Base-by-base conservation (phyloP, 2,797 vertebrate genomes). In the Crypturellus tataupa region DNA sequence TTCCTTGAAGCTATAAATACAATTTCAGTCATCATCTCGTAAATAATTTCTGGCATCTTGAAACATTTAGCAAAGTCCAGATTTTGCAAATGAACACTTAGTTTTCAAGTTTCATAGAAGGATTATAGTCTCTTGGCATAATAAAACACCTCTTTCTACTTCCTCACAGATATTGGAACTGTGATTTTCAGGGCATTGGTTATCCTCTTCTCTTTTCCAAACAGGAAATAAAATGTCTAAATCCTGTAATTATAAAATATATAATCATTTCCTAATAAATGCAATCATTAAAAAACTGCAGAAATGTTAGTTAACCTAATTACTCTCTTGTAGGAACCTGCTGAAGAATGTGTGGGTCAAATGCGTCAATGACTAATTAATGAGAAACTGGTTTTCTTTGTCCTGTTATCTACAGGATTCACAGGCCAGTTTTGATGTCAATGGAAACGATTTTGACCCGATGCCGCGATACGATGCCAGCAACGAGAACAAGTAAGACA, bases 401-500 rank as follows among this genome's bases (percentile, higher is more conserved):
- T 95, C 81, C 42, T 96, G 81, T 97, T 95, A 95, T 56, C 85
- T 98, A 75, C 96, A 99, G 99, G 99, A 99, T 97, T 98, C 98
- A 4, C 98, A 99, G 89, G 99, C 99, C 92, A 99, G 99, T 98
- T 99, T 98, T 95, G 99, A 99, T 89, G 99, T 99, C 96, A 99
- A 99, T 91, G 99, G 99, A 88, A 99, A 99, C 80, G 99, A 99
- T 97, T 98, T 99, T 98, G 99, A 99, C 93, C 99, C 99, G 42
- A 99, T 99, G 99, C 99, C 99, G 94, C 98, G 99, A 89, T 99
- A 99, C 5, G 99, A 99, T 70, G 99, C 99, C 95, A 99, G 98
- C 98, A 99, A 99, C 8, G 99, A 99, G 96, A 99, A 99, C 99
- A 99, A 99, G 99, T 99, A 99, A 99, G 99, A 49, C 60, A 62